phyloP scores from a whole-genome alignment of 2,888 invertebrate species.

The Eristalis tenax region DNA sequence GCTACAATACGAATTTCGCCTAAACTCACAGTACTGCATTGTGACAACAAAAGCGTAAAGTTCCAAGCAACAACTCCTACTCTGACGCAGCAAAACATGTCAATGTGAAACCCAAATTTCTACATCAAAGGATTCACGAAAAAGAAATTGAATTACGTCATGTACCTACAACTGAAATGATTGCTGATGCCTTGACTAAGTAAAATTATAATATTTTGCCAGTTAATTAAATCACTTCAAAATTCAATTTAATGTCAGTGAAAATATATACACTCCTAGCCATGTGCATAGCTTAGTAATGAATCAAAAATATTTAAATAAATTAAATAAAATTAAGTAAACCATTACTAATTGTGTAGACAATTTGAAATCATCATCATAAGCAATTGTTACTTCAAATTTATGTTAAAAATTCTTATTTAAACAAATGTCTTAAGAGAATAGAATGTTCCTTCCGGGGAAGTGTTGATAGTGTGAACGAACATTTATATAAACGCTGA shows the following conservation, averaged over 20 bases:
- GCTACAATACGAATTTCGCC: conserved; percentile 31
- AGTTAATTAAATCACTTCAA: conserved; percentile 1
- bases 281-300: not conserved
- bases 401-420: not conserved
- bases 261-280: not conserved
- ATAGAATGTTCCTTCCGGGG: not conserved
- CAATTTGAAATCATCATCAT: no score
- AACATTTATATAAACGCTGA: not conserved
- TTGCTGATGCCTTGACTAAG: conserved; percentile 4
- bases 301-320: not conserved
- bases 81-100: conserved; percentile 33
- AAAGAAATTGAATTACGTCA: conserved; percentile 8
- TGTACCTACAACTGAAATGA: conserved; percentile 15
- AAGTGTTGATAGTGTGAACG: not conserved
- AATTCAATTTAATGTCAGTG: not conserved
- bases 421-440: no score
- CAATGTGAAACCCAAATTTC: conserved; percentile 54
- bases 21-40: conserved; percentile 28
- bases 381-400: not conserved
- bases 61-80: no score
- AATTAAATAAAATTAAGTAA: not conserved
- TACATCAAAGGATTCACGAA: conserved; percentile 27
- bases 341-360: no score
- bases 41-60: no score
- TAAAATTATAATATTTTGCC: conserved; percentile 3